A percentile compares a stretch with the other conserved stretches of the same genome.
Conservation (phyloP, 2,113 vertebrate genomes). For the Lycaon pictus region DNA sequence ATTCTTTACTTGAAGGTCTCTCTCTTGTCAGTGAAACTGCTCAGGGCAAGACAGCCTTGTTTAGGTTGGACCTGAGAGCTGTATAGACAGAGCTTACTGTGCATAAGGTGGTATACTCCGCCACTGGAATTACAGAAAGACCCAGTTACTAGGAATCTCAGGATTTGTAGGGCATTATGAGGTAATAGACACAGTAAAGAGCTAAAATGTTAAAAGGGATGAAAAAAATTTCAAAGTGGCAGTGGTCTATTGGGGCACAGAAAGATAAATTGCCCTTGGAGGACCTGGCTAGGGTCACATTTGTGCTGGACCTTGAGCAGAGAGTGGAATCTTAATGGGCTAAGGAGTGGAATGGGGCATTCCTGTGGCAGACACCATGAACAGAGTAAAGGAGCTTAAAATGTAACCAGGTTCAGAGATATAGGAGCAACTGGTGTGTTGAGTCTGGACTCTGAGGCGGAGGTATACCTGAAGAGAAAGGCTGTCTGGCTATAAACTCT, state of each 20-base stretch:
- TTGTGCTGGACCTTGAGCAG: not conserved
- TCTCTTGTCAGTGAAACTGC: not conserved
- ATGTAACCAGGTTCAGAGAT: not conserved
- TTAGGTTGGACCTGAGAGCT: not conserved
- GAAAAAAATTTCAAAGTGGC: not conserved
- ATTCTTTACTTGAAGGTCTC: not conserved
- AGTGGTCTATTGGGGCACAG: not conserved
- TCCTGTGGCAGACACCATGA: not conserved
- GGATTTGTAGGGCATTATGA: not conserved
- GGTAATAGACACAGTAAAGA: not conserved
- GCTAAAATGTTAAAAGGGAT: not conserved
- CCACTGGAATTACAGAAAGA: not conserved
- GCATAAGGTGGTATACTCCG: not conserved
- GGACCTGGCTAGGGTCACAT: not conserved
- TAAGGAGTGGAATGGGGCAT: not conserved
- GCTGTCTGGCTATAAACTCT: not conserved
- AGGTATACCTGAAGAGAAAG: not conserved
- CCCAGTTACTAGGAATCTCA: not conserved
- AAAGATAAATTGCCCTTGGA: not conserved
- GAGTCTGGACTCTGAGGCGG: rapidly evolving
- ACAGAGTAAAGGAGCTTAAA: not conserved
- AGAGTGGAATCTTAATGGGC: not conserved
- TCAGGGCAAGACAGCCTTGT: not conserved
- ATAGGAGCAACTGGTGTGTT: not conserved
- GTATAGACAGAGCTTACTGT: not conserved